Evolutionary conservation across 1,140 invertebrate genomes (phyloP), one percentile per base, ranked within the genome.

Genomic region (Orius laevigatus): DNA sequence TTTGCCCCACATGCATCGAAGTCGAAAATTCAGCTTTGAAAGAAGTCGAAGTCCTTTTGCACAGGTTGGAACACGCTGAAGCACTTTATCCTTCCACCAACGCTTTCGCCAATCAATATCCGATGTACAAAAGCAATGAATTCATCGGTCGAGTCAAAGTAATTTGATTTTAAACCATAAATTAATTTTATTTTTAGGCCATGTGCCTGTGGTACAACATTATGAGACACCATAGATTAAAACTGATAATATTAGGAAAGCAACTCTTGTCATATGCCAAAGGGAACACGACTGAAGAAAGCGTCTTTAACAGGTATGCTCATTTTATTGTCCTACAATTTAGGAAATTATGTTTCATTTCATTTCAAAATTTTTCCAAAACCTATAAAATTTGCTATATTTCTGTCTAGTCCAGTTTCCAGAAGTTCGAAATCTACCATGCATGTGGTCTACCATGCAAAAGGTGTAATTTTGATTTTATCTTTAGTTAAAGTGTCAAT

Each of bases 151-250:
- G 76, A 56, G 70, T 84, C 5, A 81, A 74, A 60, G 70, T 67
- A 51, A 49, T 16, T 38, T 38, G 5, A 3, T 38, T 38, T 38
- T 38, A 5, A 16, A 5, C 5, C 10, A 16, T 38, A n/a, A 38
- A 16, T 38, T 38, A 18, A 16, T 48, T 15, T 53, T 47, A 49
- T 40, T 47, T 56, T 31, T 47, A 77, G 67, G 79, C 84, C 4
- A 78, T 94, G 70, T 87, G 81, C 60, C 66, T 90, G 3, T 94
- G 87, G 87, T 85, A 84, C 59, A 94, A 91, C 62, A 82, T 88
- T 63, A 88, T 81, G 0, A 76, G 74, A 59, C 81, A 88, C 59
- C 77, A 87, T 62, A 74, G 81, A 53, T 68, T 89, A 16, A 88
- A 85, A 60, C 63, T 92, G 38, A 66, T 80, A 54, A 78, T 85